Conservation (phyloP, 1,140 invertebrate species). For the Thalassaphorura encarpata region DNA sequence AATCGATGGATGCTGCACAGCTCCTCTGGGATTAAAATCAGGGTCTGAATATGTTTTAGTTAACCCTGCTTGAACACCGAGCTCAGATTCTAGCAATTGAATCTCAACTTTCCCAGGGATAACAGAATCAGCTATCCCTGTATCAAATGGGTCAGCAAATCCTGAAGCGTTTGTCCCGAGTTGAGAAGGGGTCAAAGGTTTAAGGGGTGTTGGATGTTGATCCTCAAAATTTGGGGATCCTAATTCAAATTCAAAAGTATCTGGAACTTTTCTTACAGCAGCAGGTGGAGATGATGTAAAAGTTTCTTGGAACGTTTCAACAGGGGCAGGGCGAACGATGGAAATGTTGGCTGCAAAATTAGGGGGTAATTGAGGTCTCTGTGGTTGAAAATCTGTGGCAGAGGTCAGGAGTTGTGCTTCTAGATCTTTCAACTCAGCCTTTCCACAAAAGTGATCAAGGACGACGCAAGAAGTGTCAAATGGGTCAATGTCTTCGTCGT, state of each 20-base stretch:
- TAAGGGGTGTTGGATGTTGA: neutral
- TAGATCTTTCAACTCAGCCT: constrained; percentile 27
- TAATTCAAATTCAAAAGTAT: constrained; percentile 4
- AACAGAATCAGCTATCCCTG: constrained; percentile 66
- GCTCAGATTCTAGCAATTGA: constrained; percentile 30
- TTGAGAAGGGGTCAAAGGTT: neutral
- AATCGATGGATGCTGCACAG: neutral
- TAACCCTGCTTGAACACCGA: neutral
- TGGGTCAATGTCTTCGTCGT: constrained; percentile 24
- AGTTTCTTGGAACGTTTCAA: neutral
- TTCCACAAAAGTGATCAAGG: constrained; percentile 12
- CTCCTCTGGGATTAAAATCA: neutral
- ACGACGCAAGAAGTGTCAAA: constrained; percentile 29
- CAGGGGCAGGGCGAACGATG: neutral
- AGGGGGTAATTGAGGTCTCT: constrained; percentile 1
- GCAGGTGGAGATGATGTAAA: constrained; percentile 1
- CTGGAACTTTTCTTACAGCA: neutral
- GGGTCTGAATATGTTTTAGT: neutral
- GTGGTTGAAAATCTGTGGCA: constrained; percentile 18
- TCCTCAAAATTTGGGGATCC: neutral
- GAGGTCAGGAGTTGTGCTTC: constrained; percentile 34
- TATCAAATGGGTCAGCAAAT: constrained; percentile 71
- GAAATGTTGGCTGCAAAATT: neutral
- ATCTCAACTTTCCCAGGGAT: constrained; percentile 55
- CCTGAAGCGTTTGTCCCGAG: neutral